Evolutionary conservation across 2,113 vertebrate genomes (phyloP), one percentile per base, ranked within the genome.

Genomic region (Elanoides forficatus): DNA sequence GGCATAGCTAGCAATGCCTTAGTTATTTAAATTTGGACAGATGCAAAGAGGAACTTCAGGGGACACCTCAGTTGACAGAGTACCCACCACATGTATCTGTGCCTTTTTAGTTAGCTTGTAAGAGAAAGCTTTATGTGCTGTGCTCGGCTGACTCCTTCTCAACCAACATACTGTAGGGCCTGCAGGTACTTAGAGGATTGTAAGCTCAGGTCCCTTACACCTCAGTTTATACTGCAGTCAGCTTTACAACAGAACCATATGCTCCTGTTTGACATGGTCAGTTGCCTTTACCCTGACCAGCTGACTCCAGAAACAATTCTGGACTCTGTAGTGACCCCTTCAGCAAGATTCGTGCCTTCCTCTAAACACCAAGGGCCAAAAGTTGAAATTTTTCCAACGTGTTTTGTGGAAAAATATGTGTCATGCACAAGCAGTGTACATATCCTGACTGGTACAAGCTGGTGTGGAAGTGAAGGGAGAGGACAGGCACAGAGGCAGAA

Each of bases 201-300:
- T 17, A 68, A 78, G 13, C 20, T 83, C 48, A 29, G 4, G 16
- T 34, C 19, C 9, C 27, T 65, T 78, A 32, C 16, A 62, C 22
- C 13, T 53, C 12, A 71, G 36, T 8, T 78, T 48, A 29, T 26
- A 20, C 9, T 75, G 6, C 22, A 70, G 50, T 36, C 11, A 50
- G 0, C 15, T 70, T 70, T 30, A 30, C 17, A 36, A 22, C 7
- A 65, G 65, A 71, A 19, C 14, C 0, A 0, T 22, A 30, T 21
- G 5, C 8, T 58, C 5, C 23, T 53, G 9, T 79, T 67, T 58
- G 16, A 45, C 3, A 2, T 10, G 7, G 6, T 52, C 34, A 38
- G 25, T 14, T 75, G 45, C 6, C 9, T 60, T 63, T 75, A 22
- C 34, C 52, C 34, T 81, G 53, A 59, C 8, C 23, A 43, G 10